Percentiles rank a stretch among this genome's conserved stretches.
These are phyloP conservation scores for Dromas ardeola DNA, from an alignment of 2,113 vertebrate genomes.

Conservation along the genomic window DNA sequence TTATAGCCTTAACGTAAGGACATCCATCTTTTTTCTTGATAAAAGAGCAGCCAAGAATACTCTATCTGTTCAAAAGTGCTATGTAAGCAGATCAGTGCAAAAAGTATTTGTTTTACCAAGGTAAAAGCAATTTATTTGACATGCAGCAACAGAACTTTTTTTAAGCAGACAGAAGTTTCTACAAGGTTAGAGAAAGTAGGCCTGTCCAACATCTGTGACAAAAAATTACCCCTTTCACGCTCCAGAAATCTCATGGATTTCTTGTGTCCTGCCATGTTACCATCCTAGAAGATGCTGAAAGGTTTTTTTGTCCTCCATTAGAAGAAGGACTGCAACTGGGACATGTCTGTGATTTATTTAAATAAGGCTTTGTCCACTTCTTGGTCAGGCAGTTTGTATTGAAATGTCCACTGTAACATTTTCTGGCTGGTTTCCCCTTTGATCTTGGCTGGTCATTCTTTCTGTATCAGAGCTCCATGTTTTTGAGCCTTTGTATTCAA, in stretches of 20 bases:
- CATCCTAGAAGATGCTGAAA: not conserved
- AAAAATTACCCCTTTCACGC: not conserved
- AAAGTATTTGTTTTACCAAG: not conserved
- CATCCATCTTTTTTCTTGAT: conserved; percentile 15
- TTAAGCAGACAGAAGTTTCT: not conserved
- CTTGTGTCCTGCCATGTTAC: not conserved
- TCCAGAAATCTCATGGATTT: not conserved
- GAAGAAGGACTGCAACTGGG: not conserved
- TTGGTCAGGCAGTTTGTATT: not conserved
- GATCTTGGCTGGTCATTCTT: not conserved
- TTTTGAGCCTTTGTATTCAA: not conserved
- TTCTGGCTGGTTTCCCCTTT: not conserved
- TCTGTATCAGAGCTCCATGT: not conserved
- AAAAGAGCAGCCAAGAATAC: not conserved
- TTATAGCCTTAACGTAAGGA: not conserved
- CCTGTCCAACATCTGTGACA: not conserved
- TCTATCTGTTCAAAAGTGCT: not conserved
- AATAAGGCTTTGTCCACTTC: not conserved
- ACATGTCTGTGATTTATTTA: not conserved
- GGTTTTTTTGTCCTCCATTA: not conserved
- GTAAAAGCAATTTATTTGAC: not conserved
- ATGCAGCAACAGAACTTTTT: not conserved
- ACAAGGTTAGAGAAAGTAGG: not conserved
- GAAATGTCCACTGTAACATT: fast-evolving
- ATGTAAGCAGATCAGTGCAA: not conserved